Evolutionary conservation across 2,888 invertebrate species (phyloP), one percentile per base, ranked within the genome.

Genomic region (Xylocampa areola): DNA sequence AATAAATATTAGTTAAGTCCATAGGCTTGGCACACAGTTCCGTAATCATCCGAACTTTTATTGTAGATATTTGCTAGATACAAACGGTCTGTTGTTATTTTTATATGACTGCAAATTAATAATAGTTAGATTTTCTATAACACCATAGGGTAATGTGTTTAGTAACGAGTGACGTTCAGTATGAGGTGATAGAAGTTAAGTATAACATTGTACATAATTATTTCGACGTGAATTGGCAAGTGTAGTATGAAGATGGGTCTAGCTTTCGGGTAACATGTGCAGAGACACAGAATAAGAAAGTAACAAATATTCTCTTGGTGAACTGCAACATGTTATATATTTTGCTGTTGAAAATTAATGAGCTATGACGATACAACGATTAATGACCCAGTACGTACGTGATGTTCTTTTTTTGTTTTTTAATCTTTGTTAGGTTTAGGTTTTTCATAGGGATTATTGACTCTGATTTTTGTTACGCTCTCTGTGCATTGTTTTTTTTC

Each of bases 41-140:
- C 83, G 83, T 85, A 85, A 81, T 86, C 82, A 89, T 85, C 86
- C 79, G 71, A 86, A 82, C 82, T 88, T 90, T 86, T 85, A 89
- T 84, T 88, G 86, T 92, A 92, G 91, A 87, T 87, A 89, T 89
- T 90, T 89, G 90, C 90, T 91, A 92, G 92, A 85, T 81, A 8
- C 76, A 84, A 85, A 88, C 85, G 78, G 86, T 92, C 85, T 90
- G 91, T 92, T 93, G 89, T 94, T 94, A 93, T 92, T 94, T 93
- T 93, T 93, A 91, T 93, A 93, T 92, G 91, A 91, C 86, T 91
- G 90, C 92, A 91, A 91, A 86, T 86, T 84, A 89, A 80, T 82
- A 83, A 86, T 88, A 90, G 79, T 85, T 91, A 92, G 92, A 89
- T 92, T 93, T 93, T 92, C 89, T 93, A 91, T 83, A 87, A 89